Evolutionary conservation across 1,140 invertebrate genomes (phyloP), one percentile per base, ranked within the genome.

Genomic region (Aleiodes sp.): DNA sequence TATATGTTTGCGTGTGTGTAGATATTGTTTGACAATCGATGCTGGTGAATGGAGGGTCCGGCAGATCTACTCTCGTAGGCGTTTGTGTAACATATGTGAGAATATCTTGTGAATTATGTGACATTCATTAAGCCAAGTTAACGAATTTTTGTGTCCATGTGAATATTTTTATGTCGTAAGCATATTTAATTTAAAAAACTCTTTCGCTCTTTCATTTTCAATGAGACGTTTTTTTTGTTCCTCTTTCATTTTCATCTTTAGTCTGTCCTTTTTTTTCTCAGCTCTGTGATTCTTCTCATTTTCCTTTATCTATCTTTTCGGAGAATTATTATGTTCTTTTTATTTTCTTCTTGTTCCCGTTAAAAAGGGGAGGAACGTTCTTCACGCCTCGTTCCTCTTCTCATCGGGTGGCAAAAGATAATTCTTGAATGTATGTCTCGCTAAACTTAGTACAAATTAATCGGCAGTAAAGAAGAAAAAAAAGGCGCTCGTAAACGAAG

Each of bases 31-130:
- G 77, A 75, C 35, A 56, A 28, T 76, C 76, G 79, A 78, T 79
- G 78, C 74, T 80, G 75, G 74, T 78, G 75, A 76, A 79, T 81
- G 78, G 72, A 78, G 73, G 79, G 71, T 75, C 77, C 74, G 80
- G 80, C 80, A 83, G 82, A 79, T 82, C 82, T 82, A 83, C 80
- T 78, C 78, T 69, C 29, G 60, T 24, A 24, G 33, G 35, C 77
- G 77, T 83, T 76, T 81, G 79, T 84, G 82, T 82, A 75, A 75
- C 75, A 70, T 75, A 76, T 78, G 76, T 80, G 76, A 67, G 41
- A 61, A 75, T 68, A 73, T 72, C 66, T 68, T 65, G 56, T 71
- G 67, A 62, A 60, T 64, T 19, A 63, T 69, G 60, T 63, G 60
- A 52, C 28, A 26, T 16, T 37, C n/a, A 31, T 31, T 9, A 57